Conservation (phyloP, 2,888 invertebrate species). For the Druceiella hillmani region DNA sequence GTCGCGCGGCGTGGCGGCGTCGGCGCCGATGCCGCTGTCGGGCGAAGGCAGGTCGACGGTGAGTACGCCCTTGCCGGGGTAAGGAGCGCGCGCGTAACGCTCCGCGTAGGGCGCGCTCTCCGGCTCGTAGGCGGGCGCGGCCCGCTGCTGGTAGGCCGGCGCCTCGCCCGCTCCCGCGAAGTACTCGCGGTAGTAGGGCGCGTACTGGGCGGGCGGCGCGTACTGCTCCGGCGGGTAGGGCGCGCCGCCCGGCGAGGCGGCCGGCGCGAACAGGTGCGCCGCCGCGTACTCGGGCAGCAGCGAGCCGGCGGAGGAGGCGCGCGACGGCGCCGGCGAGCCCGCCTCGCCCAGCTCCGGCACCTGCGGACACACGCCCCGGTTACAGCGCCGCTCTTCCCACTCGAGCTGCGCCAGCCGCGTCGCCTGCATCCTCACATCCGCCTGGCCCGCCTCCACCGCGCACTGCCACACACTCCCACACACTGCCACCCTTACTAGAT, state of each 20-base stretch:
- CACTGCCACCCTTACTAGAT: background rate
- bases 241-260: constrained; percentile 62
- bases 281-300: constrained; percentile 59
- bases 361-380: constrained; percentile 59
- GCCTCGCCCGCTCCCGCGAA: constrained; percentile 58
- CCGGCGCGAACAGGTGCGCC: constrained; percentile 64
- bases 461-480: constrained; percentile 1
- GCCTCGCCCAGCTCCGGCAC: constrained; percentile 57
- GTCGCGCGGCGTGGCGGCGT: constrained; percentile 87
- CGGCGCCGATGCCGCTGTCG: constrained; percentile 93
- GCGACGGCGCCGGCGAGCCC: constrained; percentile 58
- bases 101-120: constrained; percentile 58
- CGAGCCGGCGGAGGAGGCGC: constrained; percentile 51
- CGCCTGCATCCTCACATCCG: constrained; percentile 56
- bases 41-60: constrained; percentile 93
- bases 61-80: constrained; percentile 69
- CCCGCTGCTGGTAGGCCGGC: constrained; percentile 54
- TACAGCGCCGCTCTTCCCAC: constrained; percentile 59
- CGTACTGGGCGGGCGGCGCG: constrained; percentile 56
- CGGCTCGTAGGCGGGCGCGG: constrained; percentile 52
- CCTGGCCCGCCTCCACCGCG: constrained; percentile 34
- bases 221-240: constrained; percentile 50
- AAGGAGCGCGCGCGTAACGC: constrained; percentile 62
- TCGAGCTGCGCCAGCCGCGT: constrained; percentile 51
- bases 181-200: constrained; percentile 78